Percentiles rank a stretch among this genome's conserved stretches.
Evolutionary conservation across 2,888 invertebrate genomes (phyloP).

Genomic region (Sympetrum striolatum): DNA sequence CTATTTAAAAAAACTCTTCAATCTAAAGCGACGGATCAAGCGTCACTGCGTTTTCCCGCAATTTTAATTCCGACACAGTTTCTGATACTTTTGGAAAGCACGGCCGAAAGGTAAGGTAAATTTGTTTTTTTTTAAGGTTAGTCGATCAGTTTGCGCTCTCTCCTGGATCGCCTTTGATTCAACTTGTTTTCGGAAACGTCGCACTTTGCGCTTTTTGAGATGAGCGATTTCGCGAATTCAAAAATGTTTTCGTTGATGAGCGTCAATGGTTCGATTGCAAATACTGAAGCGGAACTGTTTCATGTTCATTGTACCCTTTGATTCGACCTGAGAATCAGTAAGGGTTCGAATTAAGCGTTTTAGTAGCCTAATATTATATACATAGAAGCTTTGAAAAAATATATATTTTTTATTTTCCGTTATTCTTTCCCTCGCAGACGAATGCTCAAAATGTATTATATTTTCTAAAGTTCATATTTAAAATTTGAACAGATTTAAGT

Average conservation of each 20-base stretch:
- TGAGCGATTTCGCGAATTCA: neutral
- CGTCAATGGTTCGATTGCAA: neutral
- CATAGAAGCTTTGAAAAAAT: conserved; percentile 22
- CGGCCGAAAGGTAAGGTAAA: neutral
- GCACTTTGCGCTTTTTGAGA: neutral
- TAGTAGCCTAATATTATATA: conserved; percentile 2
- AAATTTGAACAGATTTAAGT: too few species aligned
- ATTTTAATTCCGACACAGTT: neutral
- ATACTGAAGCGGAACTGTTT: neutral
- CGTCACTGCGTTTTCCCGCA: conserved; percentile 28
- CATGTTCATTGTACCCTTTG: neutral
- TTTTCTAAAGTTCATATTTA: too few species aligned
- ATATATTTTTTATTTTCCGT: neutral
- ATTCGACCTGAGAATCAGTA: neutral
- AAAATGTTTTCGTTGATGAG: neutral
- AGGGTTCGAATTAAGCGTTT: neutral
- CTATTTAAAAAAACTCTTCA: neutral
- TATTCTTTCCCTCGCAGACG: neutral
- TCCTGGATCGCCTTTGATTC: neutral
- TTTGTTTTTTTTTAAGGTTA: neutral
- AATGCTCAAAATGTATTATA: neutral
- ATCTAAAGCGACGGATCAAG: neutral
- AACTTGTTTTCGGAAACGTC: neutral
- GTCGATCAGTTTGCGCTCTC: neutral
- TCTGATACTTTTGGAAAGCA: neutral